Evolutionary conservation across 2,797 vertebrate genomes (phyloP), one percentile per base, ranked within the genome.

Genomic region (Propithecus deckenii): DNA sequence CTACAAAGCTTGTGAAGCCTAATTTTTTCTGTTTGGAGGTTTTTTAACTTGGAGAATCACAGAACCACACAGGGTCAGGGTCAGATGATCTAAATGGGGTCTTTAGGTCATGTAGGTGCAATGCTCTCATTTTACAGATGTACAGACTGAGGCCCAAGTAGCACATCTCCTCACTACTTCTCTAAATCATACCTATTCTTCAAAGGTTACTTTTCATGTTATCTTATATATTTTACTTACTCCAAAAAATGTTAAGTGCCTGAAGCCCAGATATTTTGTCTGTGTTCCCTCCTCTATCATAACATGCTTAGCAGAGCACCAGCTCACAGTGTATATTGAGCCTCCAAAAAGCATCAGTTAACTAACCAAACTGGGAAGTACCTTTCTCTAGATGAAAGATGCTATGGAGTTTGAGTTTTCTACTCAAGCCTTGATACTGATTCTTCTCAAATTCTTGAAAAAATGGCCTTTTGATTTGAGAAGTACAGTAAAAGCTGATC

Each of bases 381-480:
- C 38, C n/a, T 50, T 78, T 75, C 55, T 57, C 50, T 14, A 67
- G 35, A 67, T 28, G 12, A 95, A 15, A 89, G 23, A 78, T 0
- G 5, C n/a, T 63, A 35, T 7, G 28, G 23, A 84, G 32, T 35
- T 22, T 80, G 28, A 52, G 28, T 69, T 63, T 35, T 86, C 69
- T 59, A 50, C 17, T 75, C 81, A 87, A 6, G 50, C 12, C 80
- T 23, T 32, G 17, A 30, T 25, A 92, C 46, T 35, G 23, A 91
- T n/a, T 81, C 79, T 85, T 81, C 76, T 79, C 86, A 91, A 63
- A 91, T 41, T 88, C 74, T 81, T 63, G 11, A 32, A 52, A 92
- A 80, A 81, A 35, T 3, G 85, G 38, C 4, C 50, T 67, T 89
- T 35, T 57, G 61, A 85, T 65, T 96, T 86, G 65, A 75, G 38